Base-by-base conservation (phyloP, 92 coral and sea anemone genomes). In the Epizoanthus rinbou region DNA sequence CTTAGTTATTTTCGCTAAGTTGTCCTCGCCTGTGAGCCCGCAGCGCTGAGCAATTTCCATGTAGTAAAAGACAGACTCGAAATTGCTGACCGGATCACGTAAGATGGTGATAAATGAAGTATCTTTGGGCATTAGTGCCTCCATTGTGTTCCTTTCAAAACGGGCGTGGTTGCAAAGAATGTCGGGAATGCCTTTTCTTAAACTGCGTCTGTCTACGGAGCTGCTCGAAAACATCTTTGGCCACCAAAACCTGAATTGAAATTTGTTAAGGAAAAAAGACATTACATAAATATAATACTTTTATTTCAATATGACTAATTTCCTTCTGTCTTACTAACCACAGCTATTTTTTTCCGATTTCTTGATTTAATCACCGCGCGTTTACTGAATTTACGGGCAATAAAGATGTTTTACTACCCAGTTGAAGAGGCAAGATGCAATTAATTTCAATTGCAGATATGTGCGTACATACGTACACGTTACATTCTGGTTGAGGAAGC, bases 161-260 rank as follows among this genome's bases (percentile, higher is more conserved):
- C 82, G 82, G 13, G 82, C 82, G 16, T 78, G 82, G 37, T 78
- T 78, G 59, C 82, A 78, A 62, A 78, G 82, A 10, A 62, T 78
- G 56, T 78, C 82, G 59, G 82, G 82, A 37, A 37, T 16, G 15
- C 25, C 24, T 6, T 78, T 62, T 43, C 22, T 60, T 8, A 62
- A 60, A 57, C 82, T 78, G 56, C 24, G 22, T 41, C 82, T 37
- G 59, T 78, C 82, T 37, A 78, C 82, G 10, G 82, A 78, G 21
- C 28, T 39, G 18, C 17, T 45, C 45, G 82, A 37, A 39, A 78
- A 78, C 17, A 59, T 37, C 14, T 62, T 39, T 8, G 82, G 82
- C 82, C 82, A 78, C 82, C 71, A 62, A 57, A 78, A 78, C 5
- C 82, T 78, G 59, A 11, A 43, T 71, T 78, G 59, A 11, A 43